A percentile compares a stretch with the other conserved stretches of the same genome.
Evolutionary conservation across 2,797 vertebrate species (phyloP).

Genomic region (Sebastes kiyomatsui): DNA sequence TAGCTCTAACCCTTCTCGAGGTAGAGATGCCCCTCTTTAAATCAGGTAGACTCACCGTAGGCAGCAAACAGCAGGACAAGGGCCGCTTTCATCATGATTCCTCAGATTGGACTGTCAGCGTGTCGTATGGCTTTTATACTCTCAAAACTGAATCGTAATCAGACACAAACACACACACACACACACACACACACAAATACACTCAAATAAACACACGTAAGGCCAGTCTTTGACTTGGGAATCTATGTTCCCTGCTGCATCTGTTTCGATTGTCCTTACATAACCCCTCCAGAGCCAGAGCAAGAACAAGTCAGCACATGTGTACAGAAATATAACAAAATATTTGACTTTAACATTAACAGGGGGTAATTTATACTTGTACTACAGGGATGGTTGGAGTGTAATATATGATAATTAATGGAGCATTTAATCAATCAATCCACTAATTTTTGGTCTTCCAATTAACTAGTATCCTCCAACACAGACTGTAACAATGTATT

Average conservation of each 20-base stretch:
- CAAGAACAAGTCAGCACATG: not conserved
- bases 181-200: not conserved
- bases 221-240: slow-evolving; percentile 13
- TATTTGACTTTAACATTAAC: not conserved
- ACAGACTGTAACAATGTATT: not conserved
- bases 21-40: not conserved
- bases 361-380: not conserved
- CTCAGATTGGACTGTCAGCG: not conserved
- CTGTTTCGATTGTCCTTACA: slow-evolving; percentile 3
- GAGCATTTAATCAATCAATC: not conserved
- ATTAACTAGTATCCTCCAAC: not conserved
- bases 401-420: too few species aligned
- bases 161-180: not conserved
- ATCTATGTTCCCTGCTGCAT: not conserved
- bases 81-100: slow-evolving; percentile 10
- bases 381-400: not conserved
- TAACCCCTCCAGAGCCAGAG: not conserved
- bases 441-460: not conserved
- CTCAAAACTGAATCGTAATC: not conserved
- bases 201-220: not conserved
- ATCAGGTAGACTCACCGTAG: slow-evolving; percentile 19
- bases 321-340: not conserved
- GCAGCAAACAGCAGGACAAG: slow-evolving; percentile 35
- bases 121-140: slow-evolving; percentile 7
- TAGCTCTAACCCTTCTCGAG: not conserved